These are phyloP conservation scores for Drosophila robusta DNA, from an alignment of 2,888 invertebrate genomes.

Conservation along the genomic window DNA sequence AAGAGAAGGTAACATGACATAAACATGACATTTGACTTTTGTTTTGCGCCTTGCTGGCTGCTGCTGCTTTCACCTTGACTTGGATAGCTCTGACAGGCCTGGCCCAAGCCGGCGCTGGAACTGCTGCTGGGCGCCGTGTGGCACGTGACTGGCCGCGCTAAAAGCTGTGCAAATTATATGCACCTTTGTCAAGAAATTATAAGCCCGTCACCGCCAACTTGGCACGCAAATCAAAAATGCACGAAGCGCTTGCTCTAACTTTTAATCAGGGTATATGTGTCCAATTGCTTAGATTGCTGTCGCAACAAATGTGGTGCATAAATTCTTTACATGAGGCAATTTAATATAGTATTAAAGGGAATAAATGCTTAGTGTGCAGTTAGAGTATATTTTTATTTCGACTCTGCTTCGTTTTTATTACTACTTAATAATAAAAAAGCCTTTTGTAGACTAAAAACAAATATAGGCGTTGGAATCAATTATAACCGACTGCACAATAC, in stretches of 20 bases:
- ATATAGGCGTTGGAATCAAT: not conserved
- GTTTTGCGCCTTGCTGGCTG: constrained; percentile 40
- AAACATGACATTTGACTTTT: constrained; percentile 81
- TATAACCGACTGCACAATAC: not conserved
- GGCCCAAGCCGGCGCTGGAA: constrained; percentile 3
- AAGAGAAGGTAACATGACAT: constrained; percentile 73
- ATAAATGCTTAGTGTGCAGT: too few relatives aligned
- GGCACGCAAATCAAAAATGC: constrained; percentile 76
- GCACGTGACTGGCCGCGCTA: constrained; percentile 68
- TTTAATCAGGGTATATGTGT: not conserved
- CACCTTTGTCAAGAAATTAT: constrained; percentile 80
- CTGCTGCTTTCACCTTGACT: constrained; percentile 27
- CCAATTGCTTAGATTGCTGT: not conserved
- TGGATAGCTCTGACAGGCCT: constrained; percentile 38
- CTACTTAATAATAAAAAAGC: constrained; percentile 55
- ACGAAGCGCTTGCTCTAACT: constrained; percentile 50
- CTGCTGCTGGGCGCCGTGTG: constrained; percentile 19
- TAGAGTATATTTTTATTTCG: constrained; percentile 17
- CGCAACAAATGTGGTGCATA: not conserved
- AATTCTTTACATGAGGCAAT: not conserved
- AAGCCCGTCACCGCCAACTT: constrained; percentile 64
- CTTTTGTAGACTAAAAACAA: constrained; percentile 40
- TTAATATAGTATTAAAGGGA: not conserved
- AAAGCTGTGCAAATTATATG: constrained; percentile 70
- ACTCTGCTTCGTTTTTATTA: constrained; percentile 3